Evolutionary conservation across 1,140 invertebrate genomes (phyloP), one percentile per base, ranked within the genome.

Genomic region (Ericerus pela): DNA sequence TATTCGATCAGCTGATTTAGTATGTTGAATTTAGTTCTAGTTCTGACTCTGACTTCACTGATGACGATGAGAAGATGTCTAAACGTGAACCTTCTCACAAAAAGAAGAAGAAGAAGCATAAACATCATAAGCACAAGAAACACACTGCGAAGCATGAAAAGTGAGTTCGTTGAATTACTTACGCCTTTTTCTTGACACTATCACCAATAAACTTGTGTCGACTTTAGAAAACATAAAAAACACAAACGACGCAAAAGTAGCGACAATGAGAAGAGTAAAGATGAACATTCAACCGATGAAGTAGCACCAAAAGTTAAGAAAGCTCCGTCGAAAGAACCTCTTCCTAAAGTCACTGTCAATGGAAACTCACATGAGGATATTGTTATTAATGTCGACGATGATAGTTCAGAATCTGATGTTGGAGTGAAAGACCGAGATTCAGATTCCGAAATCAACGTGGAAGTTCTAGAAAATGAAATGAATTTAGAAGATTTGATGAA

Each of bases 401-500:
- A 82, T 0, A 80, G 79, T 60, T 79, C 77, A 33, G 81, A 84
- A 55, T 78, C 78, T 62, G 79, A 78, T 63, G 75, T 75, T 55
- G 76, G 76, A 57, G 65, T 81, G 62, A 59, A 62, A 38, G 84
- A 86, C 65, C 77, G 79, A 60, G 81, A 81, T 60, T 85, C 81
- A 59, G 84, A 79, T 59, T 75, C 3, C 16, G 41, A 74, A 56
- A 73, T 84, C 27, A 81, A 85, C 63, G 76, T 85, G 54, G 75
- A 76, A 5, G 77, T 85, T 26, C 80, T 86, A 54, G 85, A 88
- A 67, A 85, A 88, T 65, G 87, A 90, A 62, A 79, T 89, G 57
- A 87, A 90, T 69, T 69, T 90, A 6, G 87, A 90, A 66, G 87
- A 90, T 59, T 69, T 91, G 57, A 89, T 89, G 85, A 81, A 81